Base-by-base conservation (phyloP, 2,113 vertebrate species). In the Oryzias woworae region DNA sequence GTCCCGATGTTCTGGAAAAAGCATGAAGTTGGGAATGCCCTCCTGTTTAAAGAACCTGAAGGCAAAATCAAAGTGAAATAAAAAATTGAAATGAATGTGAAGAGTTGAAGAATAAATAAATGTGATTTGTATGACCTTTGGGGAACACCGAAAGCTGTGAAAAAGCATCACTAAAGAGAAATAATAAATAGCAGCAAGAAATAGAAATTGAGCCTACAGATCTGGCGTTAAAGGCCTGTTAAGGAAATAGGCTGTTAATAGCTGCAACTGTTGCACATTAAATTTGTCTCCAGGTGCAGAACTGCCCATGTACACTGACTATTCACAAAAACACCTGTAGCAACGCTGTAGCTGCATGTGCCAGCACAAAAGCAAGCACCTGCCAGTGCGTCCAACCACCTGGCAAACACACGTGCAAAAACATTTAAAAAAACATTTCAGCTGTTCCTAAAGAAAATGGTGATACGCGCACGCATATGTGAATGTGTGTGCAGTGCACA, bases 301-400 rank as follows among this genome's bases (percentile, higher is more conserved):
- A 24, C 48, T 73, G 53, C 62, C 66, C 77, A 65, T 28, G 22
- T 65, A 52, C 51, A 56, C 24, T 53, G 18, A 53, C 4, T 3
- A 24, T 46, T 55, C 26, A 72, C 26, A 53, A 8, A 14, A 58
- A 79, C 80, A 88, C 78, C 88, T 86, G 88, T 83, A 76, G 68
- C 68, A 82, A 36, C 70, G 70, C 75, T 81, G 73, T 81, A 88
- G 85, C 89, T 88, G 85, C 77, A 71, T 80, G 84, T 69, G 71
- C 74, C 73, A 70, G 76, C 45, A 64, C 17, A 1, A 79, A 77
- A 77, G 73, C 75, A 77, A 86, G 82, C 89, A 88, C 88, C 83
- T 87, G 87, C 76, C 71, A 76, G 66, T 69, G 71, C 71, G 82
- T 78, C 60, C 45, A 54, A 73, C 76, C 83, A 87, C 81, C 83